Conservation (phyloP, 2,113 vertebrate species). For the Platysteira castanea region DNA sequence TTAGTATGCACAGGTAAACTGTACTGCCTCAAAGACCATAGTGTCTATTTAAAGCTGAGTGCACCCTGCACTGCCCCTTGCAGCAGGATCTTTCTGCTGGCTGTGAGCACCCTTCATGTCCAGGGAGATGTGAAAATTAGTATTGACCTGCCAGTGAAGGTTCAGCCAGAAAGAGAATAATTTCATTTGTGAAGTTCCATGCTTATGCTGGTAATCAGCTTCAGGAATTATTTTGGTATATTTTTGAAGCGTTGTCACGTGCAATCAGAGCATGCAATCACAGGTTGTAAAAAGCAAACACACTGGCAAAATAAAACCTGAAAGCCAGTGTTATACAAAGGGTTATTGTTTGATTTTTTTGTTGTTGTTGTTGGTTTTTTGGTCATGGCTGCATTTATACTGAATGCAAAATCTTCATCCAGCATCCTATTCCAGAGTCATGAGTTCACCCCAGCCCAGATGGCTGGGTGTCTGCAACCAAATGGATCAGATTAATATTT, state of each 20-base stretch:
- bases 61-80: background rate
- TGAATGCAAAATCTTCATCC: background rate
- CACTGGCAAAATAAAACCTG: background rate
- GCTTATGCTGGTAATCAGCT: background rate
- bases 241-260: background rate
- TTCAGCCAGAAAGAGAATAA: background rate
- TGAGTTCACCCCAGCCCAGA: slow-evolving; percentile 40
- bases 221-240: background rate
- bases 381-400: background rate
- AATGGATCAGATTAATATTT: slow-evolving; percentile 60
- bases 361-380: background rate
- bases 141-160: background rate
- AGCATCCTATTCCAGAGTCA: background rate
- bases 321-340: background rate
- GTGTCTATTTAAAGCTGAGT: background rate
- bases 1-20: background rate
- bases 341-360: background rate
- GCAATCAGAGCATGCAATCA: background rate
- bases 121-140: background rate
- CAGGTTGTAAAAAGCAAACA: background rate
- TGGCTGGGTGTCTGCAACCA: slow-evolving; percentile 42
- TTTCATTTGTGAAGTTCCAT: background rate
- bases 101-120: background rate
- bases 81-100: background rate
- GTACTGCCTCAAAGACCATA: background rate